These are phyloP conservation scores for Lasius fuliginosus DNA, from an alignment of 2,888 invertebrate genomes.

Conservation along the genomic window DNA sequence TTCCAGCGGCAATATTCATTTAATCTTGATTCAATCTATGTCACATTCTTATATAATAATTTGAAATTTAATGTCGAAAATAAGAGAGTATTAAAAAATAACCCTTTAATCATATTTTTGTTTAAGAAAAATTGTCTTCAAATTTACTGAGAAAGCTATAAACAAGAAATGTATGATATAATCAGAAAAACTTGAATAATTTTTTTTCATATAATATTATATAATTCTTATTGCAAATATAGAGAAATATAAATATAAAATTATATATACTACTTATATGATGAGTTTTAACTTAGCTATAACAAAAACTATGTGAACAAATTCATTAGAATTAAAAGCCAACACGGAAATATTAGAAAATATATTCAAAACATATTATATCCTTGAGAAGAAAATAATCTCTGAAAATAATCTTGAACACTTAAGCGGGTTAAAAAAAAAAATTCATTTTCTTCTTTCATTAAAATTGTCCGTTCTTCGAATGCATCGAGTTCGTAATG, in stretches of 20 bases:
- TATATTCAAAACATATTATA: not conserved
- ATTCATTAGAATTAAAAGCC: not conserved
- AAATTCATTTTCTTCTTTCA: not conserved
- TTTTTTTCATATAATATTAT: not conserved
- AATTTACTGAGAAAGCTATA: not conserved
- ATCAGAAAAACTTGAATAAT: not conserved
- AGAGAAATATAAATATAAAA: not conserved
- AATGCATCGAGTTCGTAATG: not conserved
- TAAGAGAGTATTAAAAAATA: not conserved
- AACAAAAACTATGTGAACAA: not conserved
- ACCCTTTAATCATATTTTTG: not conserved
- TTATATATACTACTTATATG: not conserved
- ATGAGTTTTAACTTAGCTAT: not conserved
- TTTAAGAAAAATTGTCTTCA: not conserved
- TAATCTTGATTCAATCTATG: not conserved
- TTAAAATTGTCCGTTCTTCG: not conserved
- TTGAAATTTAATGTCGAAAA: not conserved
- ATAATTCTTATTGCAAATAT: not conserved
- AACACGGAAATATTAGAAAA: not conserved
- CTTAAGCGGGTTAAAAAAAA: not conserved
- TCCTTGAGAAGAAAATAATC: not conserved
- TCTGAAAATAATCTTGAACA: not conserved
- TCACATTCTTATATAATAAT: not conserved
- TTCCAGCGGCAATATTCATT: conserved; percentile 1
- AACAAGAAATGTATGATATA: too few species aligned